Base-by-base conservation (phyloP, 2,797 vertebrate genomes). In the Cossypha polioptera region DNA sequence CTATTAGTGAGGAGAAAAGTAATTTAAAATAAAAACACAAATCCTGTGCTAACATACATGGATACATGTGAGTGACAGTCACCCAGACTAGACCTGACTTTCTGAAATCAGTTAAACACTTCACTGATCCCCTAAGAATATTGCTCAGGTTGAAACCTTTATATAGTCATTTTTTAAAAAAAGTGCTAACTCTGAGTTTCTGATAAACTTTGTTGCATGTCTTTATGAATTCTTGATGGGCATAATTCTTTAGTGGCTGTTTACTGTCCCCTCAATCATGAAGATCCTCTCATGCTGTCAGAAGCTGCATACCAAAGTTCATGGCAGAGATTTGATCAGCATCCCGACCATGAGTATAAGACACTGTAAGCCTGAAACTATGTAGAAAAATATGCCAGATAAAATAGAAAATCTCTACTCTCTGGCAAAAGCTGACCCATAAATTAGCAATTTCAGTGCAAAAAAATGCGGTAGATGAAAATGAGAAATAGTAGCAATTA, bases 1-100 rank as follows among this genome's bases (percentile, higher is more conserved):
- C 77, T 75, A 21, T 40, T 74, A 68, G 33, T 63, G 25, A 10
- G 14, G 4, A 11, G 33, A 35, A 91, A 96, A 38, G 20, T 88
- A 79, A 88, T 86, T 88, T 92, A 78, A 92, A 95, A 91, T 76
- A 76, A 93, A 95, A 77, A 71, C 65, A 87, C 16, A 71, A 95
- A 85, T 75, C 72, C 40, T 73, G 21, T 76, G 43, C 31, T 95
- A 92, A 63, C 69, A 62, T 90, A 91, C 31, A 68, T 75, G 61
- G 77, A 65, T 78, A 62, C 50, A 58, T 43, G 53, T 59, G 65
- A 91, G 72, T 88, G 57, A 61, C 62, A 83, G 69, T 76, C 47
- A 58, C 42, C 57, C 0, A 2, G 53, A 63, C 62, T 91, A 71
- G 62, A 73, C 5, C 58, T 57, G 31, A 63, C 33, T 92, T 93